Evolutionary conservation across 1,140 invertebrate species (phyloP).

Genomic region (Drosophila malerkotliana): DNA sequence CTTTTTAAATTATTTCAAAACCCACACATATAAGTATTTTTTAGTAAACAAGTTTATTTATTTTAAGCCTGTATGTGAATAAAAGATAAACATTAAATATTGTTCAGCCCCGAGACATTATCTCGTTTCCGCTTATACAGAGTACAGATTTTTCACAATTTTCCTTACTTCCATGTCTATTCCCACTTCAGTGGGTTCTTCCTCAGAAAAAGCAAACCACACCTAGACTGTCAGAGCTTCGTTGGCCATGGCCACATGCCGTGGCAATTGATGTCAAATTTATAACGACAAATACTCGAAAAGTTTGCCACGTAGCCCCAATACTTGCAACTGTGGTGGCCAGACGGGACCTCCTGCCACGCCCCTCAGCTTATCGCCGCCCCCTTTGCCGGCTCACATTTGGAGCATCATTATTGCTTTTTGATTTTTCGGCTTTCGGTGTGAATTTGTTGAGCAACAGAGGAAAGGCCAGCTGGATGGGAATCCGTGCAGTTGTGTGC

Average conservation of each 20-base stretch:
- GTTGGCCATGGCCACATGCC: slow-evolving; percentile 48
- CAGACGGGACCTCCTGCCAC: slow-evolving; percentile 8
- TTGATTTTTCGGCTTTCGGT: slow-evolving; percentile 68
- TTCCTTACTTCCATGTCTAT: slow-evolving; percentile 19
- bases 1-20: too few species aligned
- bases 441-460: slow-evolving; percentile 64
- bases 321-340: slow-evolving; percentile 23
- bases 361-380: not conserved
- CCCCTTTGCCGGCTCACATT: slow-evolving; percentile 48
- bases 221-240: slow-evolving; percentile 37
- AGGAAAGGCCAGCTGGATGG: slow-evolving; percentile 9
- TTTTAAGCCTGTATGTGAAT: not conserved
- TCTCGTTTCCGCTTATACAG: not conserved
- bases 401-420: slow-evolving; percentile 79
- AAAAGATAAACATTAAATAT: not conserved
- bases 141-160: slow-evolving; percentile 3
- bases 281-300: slow-evolving; percentile 76
- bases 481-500: slow-evolving; percentile 20
- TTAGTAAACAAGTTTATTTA: too few species aligned
- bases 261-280: slow-evolving; percentile 78
- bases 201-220: not conserved
- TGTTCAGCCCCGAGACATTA: not conserved
- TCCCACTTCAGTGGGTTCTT: slow-evolving; percentile 16
- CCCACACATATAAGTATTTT: too few species aligned
- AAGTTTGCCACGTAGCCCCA: slow-evolving; percentile 52